A percentile compares a stretch with the other conserved stretches of the same genome.
These are phyloP conservation scores for Leptatherina wallacei DNA, from an alignment of 2,797 vertebrate species.

Conservation along the genomic window DNA sequence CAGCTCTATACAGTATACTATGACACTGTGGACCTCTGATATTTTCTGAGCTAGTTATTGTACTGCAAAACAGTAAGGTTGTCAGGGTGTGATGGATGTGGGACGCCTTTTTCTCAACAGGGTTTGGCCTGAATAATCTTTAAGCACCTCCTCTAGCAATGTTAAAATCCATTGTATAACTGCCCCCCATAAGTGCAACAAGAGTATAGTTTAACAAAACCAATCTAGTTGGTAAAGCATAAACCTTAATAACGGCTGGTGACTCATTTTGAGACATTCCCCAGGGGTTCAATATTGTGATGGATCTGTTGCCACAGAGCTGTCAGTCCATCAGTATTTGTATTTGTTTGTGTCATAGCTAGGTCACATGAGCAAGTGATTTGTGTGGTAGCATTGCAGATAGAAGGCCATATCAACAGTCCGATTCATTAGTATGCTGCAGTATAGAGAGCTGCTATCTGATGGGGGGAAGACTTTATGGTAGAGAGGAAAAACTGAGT, in stretches of 20 bases:
- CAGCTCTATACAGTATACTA: neutral
- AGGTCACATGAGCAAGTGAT: constrained; percentile 59
- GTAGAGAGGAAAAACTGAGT: constrained; percentile 24
- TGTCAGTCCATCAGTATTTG: constrained; percentile 68
- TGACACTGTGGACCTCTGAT: neutral
- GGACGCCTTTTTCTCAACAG: neutral
- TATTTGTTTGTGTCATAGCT: constrained; percentile 70
- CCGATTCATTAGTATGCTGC: constrained; percentile 71
- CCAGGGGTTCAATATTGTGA: constrained; percentile 59
- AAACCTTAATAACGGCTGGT: constrained; percentile 36
- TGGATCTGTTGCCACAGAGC: constrained; percentile 66
- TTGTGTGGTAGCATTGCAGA: constrained; percentile 64
- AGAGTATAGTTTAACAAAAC: constrained; percentile 41
- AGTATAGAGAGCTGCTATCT: constrained; percentile 61
- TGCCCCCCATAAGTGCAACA: constrained; percentile 41
- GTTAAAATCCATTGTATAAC: constrained; percentile 42
- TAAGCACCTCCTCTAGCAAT: constrained; percentile 40
- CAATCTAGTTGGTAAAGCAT: constrained; percentile 43
- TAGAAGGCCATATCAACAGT: constrained; percentile 60
- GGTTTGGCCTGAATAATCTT: constrained; percentile 16
- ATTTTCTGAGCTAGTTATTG: neutral
- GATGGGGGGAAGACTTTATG: constrained; percentile 60
- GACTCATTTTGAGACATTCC: constrained; percentile 60
- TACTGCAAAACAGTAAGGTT: neutral
- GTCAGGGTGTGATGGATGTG: constrained; percentile 1